Evolutionary conservation across 2,113 vertebrate species (phyloP), one percentile per base, ranked within the genome.

Genomic region (Panthera leo): DNA sequence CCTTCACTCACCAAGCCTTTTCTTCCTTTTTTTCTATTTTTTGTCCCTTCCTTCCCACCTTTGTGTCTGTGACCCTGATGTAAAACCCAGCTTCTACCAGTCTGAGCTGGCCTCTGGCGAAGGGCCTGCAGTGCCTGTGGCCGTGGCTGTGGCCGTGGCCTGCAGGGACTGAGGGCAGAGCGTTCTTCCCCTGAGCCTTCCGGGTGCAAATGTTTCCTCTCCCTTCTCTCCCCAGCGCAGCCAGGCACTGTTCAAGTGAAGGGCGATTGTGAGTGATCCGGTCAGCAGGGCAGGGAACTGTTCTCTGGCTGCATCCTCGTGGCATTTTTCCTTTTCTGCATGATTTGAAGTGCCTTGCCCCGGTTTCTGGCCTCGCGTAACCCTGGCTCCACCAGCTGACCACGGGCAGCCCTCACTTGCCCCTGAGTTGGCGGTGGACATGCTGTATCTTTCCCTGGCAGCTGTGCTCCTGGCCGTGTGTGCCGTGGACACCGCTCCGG

Each of bases 371-470:
- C 89, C 89, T 95, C 39, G 3, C 5, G 5, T 75, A 83, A 89
- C 73, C 89, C 90, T 21, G 71, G 39, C 61, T 88, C 21, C 29
- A 51, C 87, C 76, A 82, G 96, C 71, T 89, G 76, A 58, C 78
- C 90, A 42, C 83, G 42, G 27, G 27, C 88, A 65, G 86, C 58
- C 29, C 15, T 93, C 4, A 2, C 23, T 5, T 70, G 70, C 45
- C 34, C 63, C 16, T 31, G 34, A 58, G 19, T 3, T 34, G 31
- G 31, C 1, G 10, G 68, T 29, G 14, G 76, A 82, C 51, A 90
- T 25, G 18, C 80, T 83, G 65, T 58, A 31, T 75, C 71, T 82
- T 90, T 73, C 90, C 45, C 51, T 5, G 51, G 61, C 78, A 78
- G 95, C 95, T 93, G 91, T 27, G n/a, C 12, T 80, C 36, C 71